Base-by-base conservation (phyloP, 2,888 invertebrate species). In the Eulithis testata region DNA sequence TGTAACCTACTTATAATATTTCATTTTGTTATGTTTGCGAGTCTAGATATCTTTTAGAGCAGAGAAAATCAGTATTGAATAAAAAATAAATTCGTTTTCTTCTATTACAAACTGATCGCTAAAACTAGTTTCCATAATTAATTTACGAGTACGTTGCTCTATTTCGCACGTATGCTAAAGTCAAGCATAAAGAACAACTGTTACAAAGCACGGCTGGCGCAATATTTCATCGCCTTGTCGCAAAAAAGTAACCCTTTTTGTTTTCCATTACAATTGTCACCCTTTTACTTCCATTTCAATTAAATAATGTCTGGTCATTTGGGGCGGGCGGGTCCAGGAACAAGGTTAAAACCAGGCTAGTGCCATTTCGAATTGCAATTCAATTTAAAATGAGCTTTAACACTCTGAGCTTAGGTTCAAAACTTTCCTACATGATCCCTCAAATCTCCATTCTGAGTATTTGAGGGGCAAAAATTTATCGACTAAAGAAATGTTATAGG, bases 291-390 rank as follows among this genome's bases (percentile, higher is more conserved):
- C 81, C 80, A 91, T 90, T 92, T 93, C 92, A 92, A 93, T 93
- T 93, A 93, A 92, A 93, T 93, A 92, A 93, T 93, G 91, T 93
- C 91, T 93, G 93, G 93, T 93, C 93, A 93, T 91, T 93, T 91
- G 91, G 86, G 89, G 85, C 87, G 83, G 87, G 85, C 77, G 80
- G 78, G 64, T 62, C 66, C 36, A 61, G 63, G 62, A 58, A 14
- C 50, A 45, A 57, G 47, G 43, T 37, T 31, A 61, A 36, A 43
- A 27, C 37, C 44, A 47, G 12, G 37, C 11, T 37, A 31, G 36
- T 43, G 4, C 44, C 61, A 58, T 50, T 66, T 43, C 9, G 21
- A 11, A 31, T 40, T 57, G 1, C 11, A 12, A 9, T 45, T 62
- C 6, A 60, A 49, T 53, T 40, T 21, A 65, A 58, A 62, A 62